A percentile compares a stretch with the other conserved stretches of the same genome.
Evolutionary conservation across 2,113 vertebrate species (phyloP).

Genomic region (Pluvianellus socialis): DNA sequence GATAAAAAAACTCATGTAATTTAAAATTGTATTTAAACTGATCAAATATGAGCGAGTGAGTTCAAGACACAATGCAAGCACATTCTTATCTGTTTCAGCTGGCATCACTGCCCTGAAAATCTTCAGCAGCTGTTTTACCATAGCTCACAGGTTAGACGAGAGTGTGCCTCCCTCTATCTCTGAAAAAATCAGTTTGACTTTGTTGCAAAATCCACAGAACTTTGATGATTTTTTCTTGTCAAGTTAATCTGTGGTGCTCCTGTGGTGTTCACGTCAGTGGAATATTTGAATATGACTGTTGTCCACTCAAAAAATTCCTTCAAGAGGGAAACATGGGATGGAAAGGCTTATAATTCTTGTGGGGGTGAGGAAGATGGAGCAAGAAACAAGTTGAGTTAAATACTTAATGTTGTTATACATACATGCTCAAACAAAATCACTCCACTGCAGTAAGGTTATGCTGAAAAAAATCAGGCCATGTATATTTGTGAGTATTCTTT

Average conservation of each 20-base stretch:
- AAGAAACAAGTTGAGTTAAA: neutral
- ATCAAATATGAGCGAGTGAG: neutral
- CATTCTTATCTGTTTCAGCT: neutral
- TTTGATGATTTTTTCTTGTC: too few relatives aligned
- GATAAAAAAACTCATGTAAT: neutral
- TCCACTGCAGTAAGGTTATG: neutral
- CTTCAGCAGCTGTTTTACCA: neutral
- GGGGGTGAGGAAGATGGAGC: neutral
- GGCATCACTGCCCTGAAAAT: neutral
- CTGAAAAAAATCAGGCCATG: neutral
- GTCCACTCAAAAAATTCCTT: neutral
- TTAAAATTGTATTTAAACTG: neutral
- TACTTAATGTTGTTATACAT: fast-evolving
- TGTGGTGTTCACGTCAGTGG: neutral
- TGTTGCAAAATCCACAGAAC: neutral
- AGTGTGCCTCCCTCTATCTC: neutral
- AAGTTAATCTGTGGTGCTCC: neutral
- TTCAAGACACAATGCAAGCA: neutral
- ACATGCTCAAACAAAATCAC: neutral
- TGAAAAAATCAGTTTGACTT: neutral
- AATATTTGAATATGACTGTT: neutral
- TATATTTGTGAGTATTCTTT: neutral
- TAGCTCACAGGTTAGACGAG: neutral
- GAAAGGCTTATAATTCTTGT: neutral
- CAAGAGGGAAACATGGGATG: neutral